Conservation (phyloP, 2,113 vertebrate species). For the Eulemur macaco region DNA sequence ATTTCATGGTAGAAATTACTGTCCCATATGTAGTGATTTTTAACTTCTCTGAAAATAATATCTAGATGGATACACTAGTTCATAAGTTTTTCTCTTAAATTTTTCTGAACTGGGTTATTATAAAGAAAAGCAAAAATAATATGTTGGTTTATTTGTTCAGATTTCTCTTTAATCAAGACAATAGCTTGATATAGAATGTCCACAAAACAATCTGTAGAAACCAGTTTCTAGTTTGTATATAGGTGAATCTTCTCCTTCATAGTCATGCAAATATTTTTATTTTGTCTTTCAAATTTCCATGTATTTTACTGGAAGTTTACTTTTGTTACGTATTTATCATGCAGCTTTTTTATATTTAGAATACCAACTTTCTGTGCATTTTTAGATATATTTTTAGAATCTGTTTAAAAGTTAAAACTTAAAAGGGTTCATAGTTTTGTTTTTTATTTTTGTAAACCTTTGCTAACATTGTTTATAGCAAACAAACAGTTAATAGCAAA, state of each 20-base stretch:
- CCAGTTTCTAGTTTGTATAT: neutral
- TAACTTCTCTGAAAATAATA: neutral
- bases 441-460: neutral
- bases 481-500: neutral
- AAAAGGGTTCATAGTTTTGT: neutral
- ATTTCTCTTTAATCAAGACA: neutral
- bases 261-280: neutral
- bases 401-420: constrained; percentile 1
- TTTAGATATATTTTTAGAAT: constrained; percentile 22
- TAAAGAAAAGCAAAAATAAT: constrained; percentile 17
- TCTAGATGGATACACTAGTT: neutral
- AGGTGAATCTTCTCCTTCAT: neutral
- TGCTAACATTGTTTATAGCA: neutral
- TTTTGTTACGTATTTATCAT: neutral
- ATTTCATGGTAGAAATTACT: neutral
- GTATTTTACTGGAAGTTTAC: neutral
- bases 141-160: neutral
- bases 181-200: neutral
- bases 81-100: neutral
- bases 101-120: constrained; percentile 20
- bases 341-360: neutral
- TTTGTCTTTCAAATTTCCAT: neutral
- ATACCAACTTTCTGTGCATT: neutral
- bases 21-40: neutral
- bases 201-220: neutral